Evolutionary conservation across 2,888 invertebrate species (phyloP), one percentile per base, ranked within the genome.

Genomic region (Agrotis clavis): DNA sequence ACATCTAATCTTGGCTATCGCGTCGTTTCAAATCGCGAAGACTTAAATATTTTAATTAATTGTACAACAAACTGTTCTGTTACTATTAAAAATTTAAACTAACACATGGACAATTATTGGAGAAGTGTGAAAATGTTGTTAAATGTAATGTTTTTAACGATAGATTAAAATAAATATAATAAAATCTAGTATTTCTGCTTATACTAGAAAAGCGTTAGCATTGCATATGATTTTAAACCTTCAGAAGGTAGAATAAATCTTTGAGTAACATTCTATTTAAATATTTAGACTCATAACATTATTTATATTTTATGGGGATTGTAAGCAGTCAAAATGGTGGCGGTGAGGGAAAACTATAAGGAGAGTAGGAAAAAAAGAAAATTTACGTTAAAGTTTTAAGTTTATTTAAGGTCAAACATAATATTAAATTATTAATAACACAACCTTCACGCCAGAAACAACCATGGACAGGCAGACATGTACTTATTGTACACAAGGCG

Each of bases 361-460:
- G 81, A 62, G 30, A 25, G n/a, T 54, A 18, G 57, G 57, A 83
- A 83, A 50, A 80, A 80, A 80, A 83, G 54, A 83, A 64, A 61
- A 45, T 30, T 67, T 67, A 68, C 51, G 60, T 66, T 11, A 64
- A 41, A 60, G 25, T 84, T 77, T 80, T 68, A 84, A 76, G 66
- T 80, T 80, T 80, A 84, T 80, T 80, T 63, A 57, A 65, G 62
- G 66, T 83, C 68, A 80, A 84, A 80, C 81, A 84, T 84, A 80
- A 80, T 80, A 80, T 80, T 81, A 80, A 84, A 81, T 81, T 84
- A 79, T 74, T 75, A 81, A 75, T 83, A 80, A 80, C 79, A 80
- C 79, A 84, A 80, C 84, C 79, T 54, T 69, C 30, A 67, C 65
- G 74, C 54, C 60, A 19, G 18, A n/a, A 54, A 25, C 54, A 62